phyloP scores from a whole-genome alignment of 30 jellyfish, hydroid and myxozoan species.

The Morbakka virulenta region DNA sequence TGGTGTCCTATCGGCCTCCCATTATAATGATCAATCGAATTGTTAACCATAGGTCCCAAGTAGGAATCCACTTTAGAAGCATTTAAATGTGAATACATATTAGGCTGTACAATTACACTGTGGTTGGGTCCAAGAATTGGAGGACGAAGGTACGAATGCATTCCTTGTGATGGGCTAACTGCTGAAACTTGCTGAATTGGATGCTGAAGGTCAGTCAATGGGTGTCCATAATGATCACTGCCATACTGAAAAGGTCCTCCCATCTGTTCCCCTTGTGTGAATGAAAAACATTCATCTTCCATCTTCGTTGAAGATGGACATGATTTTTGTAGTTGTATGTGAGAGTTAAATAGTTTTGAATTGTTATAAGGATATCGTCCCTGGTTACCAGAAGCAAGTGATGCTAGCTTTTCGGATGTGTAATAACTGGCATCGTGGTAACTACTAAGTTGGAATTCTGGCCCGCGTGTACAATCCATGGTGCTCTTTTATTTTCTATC shows the following conservation, averaged over 20 bases:
- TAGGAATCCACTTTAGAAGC: slow-evolving; percentile 34
- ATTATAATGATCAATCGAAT: slow-evolving; percentile 42
- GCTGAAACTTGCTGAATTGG: slow-evolving; percentile 22
- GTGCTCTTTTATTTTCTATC: background rate
- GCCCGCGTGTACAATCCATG: slow-evolving; percentile 60
- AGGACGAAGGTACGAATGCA: slow-evolving; percentile 39
- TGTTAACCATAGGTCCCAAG: slow-evolving; percentile 33
- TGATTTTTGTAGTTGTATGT: slow-evolving; percentile 10
- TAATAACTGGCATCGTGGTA: slow-evolving; percentile 41
- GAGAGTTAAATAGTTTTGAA: slow-evolving; percentile 21
- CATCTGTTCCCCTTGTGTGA: slow-evolving; percentile 31
- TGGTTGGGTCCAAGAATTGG: slow-evolving; percentile 27
- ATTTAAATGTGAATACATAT: slow-evolving; percentile 31
- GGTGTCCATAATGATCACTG: slow-evolving; percentile 43
- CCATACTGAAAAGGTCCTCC: slow-evolving; percentile 51
- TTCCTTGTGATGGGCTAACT: background rate
- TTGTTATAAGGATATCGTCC: slow-evolving; percentile 25
- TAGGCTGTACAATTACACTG: slow-evolving; percentile 15
- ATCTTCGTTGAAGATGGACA: slow-evolving; percentile 5
- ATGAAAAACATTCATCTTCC: slow-evolving; percentile 19
- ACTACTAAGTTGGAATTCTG: slow-evolving; percentile 49
- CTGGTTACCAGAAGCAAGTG: slow-evolving; percentile 4
- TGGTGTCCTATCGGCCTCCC: background rate
- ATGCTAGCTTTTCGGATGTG: slow-evolving; percentile 18
- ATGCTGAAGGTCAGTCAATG: background rate